Conservation (phyloP, 2,797 vertebrate genomes). For the Myotis vivesi region DNA sequence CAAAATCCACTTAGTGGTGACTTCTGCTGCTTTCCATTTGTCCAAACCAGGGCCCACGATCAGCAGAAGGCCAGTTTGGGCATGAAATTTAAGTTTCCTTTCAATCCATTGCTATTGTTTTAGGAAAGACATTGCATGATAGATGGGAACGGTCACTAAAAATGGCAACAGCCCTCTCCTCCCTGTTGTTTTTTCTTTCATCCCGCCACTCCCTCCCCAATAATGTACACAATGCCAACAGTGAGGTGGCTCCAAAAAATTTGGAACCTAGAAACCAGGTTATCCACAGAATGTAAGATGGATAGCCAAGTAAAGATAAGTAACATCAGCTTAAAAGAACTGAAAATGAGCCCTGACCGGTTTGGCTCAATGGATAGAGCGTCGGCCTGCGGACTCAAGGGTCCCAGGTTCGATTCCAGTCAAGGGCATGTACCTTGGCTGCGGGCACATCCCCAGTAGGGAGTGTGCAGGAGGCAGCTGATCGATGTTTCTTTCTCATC, state of each 20-base stretch:
- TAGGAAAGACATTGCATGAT: conserved; percentile 33
- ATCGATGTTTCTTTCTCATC: no score
- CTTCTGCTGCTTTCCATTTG: conserved; percentile 43
- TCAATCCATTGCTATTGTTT: not conserved
- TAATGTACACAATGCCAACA: not conserved
- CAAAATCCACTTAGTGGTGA: conserved; percentile 53
- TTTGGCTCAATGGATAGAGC: no score
- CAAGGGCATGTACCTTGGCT: no score
- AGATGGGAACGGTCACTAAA: not conserved
- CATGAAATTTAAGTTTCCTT: not conserved
- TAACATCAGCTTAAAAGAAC: not conserved
- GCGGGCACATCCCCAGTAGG: no score
- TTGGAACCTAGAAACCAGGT: not conserved
- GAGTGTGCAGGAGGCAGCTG: no score
- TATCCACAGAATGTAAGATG: not conserved
- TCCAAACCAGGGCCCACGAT: conserved; percentile 24
- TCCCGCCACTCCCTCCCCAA: not conserved
- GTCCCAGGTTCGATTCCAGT: no score
- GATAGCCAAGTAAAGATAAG: not conserved
- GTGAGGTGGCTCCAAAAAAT: not conserved
- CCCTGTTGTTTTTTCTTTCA: not conserved
- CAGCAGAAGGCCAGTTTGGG: not conserved
- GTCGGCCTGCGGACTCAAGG: no score
- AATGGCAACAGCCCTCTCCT: not conserved
- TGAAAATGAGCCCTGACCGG: no score